phyloP scores from a whole-genome alignment of 2,113 vertebrate genomes.

The Ramphastos sulfuratus region DNA sequence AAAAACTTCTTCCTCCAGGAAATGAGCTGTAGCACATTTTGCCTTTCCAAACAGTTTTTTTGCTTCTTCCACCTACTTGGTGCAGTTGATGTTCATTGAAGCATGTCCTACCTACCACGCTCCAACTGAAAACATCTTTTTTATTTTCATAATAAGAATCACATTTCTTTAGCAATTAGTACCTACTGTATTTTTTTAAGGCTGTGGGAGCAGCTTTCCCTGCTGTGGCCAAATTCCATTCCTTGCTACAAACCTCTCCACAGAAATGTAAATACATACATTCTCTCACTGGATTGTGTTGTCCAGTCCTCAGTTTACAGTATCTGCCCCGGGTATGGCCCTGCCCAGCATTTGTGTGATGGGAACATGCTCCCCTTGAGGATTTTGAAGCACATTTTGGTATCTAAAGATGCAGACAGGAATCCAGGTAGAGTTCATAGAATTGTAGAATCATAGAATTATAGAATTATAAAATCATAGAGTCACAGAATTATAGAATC shows the following conservation, averaged over 20 bases:
- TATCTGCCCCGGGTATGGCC: neutral
- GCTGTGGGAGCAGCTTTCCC: neutral
- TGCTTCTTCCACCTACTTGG: conserved; percentile 6
- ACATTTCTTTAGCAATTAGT: neutral
- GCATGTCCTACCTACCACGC: neutral
- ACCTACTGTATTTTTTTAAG: neutral
- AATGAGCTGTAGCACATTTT: neutral
- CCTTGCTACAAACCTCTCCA: neutral
- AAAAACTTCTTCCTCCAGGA: neutral
- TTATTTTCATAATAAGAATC: conserved; percentile 12
- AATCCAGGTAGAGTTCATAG: neutral
- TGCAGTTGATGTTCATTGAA: neutral
- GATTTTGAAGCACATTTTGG: neutral
- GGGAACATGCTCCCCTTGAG: neutral
- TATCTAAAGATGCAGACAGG: neutral
- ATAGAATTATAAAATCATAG: too few relatives aligned
- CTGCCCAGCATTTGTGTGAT: neutral
- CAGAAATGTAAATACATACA: neutral
- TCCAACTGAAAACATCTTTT: conserved; percentile 6
- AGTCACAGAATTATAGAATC: too few relatives aligned
- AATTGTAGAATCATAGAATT: too few relatives aligned
- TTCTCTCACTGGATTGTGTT: neutral
- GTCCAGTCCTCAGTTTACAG: neutral
- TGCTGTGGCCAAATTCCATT: neutral
- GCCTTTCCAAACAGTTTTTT: neutral